Conservation (phyloP, 2,113 vertebrate genomes). For the Silurus glanis region DNA sequence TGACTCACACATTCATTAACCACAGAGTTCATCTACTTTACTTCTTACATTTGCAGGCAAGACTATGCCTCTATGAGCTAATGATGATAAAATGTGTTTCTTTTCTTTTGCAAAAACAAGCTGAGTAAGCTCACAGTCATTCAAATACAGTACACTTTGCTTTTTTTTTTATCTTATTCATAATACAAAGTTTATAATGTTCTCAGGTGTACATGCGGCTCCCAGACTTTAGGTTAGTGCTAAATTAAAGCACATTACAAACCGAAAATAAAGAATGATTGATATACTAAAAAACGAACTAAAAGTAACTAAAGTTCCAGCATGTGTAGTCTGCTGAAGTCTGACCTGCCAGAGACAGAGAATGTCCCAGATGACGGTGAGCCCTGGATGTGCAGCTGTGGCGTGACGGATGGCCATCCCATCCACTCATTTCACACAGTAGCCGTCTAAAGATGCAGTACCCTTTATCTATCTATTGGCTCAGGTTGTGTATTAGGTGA, state of each 20-base stretch:
- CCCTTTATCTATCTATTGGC: constrained; percentile 48
- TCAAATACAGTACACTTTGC: not conserved
- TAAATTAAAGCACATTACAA: not conserved
- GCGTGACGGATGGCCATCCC: constrained; percentile 47
- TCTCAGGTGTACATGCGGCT: too few species aligned
- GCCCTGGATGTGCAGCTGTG: constrained; percentile 28
- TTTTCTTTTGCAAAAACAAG: constrained; percentile 22
- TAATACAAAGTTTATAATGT: not conserved
- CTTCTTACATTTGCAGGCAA: not conserved
- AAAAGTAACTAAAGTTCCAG: not conserved
- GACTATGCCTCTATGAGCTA: not conserved
- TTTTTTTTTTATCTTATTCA: not conserved
- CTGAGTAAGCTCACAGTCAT: constrained; percentile 24
- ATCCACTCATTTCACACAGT: constrained; percentile 47
- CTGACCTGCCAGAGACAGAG: constrained; percentile 12
- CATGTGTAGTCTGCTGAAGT: constrained; percentile 21
- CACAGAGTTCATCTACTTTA: constrained; percentile 22
- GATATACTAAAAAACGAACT: constrained; percentile 6
- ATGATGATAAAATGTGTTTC: constrained; percentile 33
- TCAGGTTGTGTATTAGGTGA: constrained; percentile 43
- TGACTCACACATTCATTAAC: constrained; percentile 43
- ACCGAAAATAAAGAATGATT: not conserved
- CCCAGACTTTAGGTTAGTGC: not conserved
- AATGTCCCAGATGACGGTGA: constrained; percentile 5
- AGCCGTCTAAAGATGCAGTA: constrained; percentile 40